Percentiles rank a stretch among this genome's conserved stretches.
These are phyloP conservation scores for Murina feae DNA, from an alignment of 2,113 vertebrate species.

Conservation along the genomic window DNA sequence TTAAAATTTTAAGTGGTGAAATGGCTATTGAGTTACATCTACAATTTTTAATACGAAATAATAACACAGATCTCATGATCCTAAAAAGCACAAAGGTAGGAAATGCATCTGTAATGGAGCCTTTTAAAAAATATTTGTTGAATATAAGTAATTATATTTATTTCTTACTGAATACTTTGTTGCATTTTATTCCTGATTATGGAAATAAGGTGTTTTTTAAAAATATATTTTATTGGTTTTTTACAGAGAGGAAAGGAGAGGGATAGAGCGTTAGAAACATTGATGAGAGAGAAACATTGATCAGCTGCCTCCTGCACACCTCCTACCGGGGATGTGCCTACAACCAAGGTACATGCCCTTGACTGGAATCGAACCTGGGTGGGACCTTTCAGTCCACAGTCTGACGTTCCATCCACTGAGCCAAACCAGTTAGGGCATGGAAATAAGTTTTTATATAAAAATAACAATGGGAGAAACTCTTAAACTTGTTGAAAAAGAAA, in stretches of 20 bases:
- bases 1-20: constrained; percentile 98
- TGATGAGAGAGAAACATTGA: too few species aligned
- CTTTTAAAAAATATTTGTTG: neutral
- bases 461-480: neutral
- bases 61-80: constrained; percentile 99
- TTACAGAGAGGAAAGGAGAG: too few species aligned
- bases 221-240: too few species aligned
- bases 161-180: neutral
- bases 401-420: too few species aligned
- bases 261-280: too few species aligned
- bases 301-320: too few species aligned
- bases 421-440: too few species aligned
- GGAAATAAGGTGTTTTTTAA: neutral
- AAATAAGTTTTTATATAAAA: neutral
- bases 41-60: constrained; percentile 99
- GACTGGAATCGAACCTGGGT: too few species aligned
- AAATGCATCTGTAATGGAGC: constrained; percentile 6
- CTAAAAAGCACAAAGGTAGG: constrained; percentile 99
- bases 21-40: constrained; percentile 98
- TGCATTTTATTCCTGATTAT: neutral
- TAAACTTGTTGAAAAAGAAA: neutral
- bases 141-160: neutral
- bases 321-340: too few species aligned
- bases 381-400: too few species aligned
- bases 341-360: too few species aligned